phyloP scores from a whole-genome alignment of 2,797 vertebrate species.

The Hyperoplus immaculatus region DNA sequence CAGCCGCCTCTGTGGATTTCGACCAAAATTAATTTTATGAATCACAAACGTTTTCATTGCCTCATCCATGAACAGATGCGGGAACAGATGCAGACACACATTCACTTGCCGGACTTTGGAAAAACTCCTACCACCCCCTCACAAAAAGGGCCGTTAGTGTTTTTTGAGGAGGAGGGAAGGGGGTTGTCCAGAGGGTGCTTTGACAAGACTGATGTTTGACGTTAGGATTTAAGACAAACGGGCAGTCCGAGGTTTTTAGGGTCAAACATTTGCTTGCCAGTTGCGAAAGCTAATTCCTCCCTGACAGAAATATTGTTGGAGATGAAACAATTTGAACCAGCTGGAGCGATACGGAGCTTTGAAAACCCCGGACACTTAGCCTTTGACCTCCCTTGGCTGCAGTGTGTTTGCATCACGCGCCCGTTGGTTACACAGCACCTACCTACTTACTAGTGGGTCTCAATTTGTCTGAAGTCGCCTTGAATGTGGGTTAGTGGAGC shows the following conservation, averaged over 20 bases:
- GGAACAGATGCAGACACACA: constrained; percentile 50
- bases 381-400: constrained; percentile 57
- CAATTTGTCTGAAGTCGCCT: constrained; percentile 7
- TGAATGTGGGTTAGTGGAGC: constrained; percentile 41
- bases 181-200: constrained; percentile 24
- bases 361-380: constrained; percentile 66
- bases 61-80: constrained; percentile 64
- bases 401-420: constrained; percentile 39
- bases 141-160: constrained; percentile 15
- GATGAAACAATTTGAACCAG: constrained; percentile 73
- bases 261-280: constrained; percentile 70
- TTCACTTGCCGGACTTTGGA: constrained; percentile 11
- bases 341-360: constrained; percentile 51
- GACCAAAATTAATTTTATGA: constrained; percentile 71
- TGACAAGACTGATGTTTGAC: constrained; percentile 63
- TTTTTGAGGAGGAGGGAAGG: neutral
- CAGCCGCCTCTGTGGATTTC: constrained; percentile 58
- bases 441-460: neutral
- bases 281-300: constrained; percentile 67
- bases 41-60: constrained; percentile 67
- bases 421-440: constrained; percentile 25
- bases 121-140: constrained; percentile 15
- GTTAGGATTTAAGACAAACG: constrained; percentile 50
- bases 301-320: constrained; percentile 68
- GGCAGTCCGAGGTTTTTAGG: constrained; percentile 30